Percentiles rank a stretch among this genome's conserved stretches.
phyloP scores from a whole-genome alignment of 2,888 invertebrate genomes.

The Coenonympha arcania region DNA sequence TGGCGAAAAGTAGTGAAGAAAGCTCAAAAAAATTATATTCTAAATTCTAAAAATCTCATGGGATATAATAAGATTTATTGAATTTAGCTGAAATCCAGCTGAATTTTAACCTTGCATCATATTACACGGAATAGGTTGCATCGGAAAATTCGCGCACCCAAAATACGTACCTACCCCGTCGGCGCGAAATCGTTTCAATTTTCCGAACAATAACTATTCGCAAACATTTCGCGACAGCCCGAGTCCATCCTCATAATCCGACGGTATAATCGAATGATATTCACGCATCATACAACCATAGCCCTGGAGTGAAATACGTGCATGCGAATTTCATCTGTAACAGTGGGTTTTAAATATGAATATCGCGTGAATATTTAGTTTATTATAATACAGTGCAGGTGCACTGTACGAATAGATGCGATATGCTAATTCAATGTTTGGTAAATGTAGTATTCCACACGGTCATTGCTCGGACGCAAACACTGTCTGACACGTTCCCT shows the following conservation, averaged over 20 bases:
- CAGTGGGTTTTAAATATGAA: neutral
- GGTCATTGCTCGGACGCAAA: conserved; percentile 25
- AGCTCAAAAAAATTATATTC: too few relatives aligned
- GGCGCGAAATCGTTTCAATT: conserved; percentile 26
- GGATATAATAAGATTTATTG: too few relatives aligned
- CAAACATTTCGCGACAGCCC: conserved; percentile 30
- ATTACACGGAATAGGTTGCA: conserved; percentile 1
- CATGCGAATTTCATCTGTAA: conserved; percentile 10
- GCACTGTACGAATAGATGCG: conserved; percentile 26
- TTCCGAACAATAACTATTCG: conserved; percentile 30
- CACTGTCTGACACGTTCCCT: conserved; percentile 22
- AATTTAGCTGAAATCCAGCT: too few relatives aligned
- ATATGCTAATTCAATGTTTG: conserved; percentile 50
- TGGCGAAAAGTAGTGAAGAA: too few relatives aligned
- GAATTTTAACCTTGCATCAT: neutral
- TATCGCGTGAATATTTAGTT: conserved; percentile 4
- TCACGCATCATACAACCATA: conserved; percentile 28
- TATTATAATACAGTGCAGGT: conserved; percentile 2
- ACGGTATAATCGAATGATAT: conserved; percentile 39
- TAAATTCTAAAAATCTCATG: too few relatives aligned
- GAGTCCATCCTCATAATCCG: conserved; percentile 38
- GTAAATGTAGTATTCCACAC: conserved; percentile 37
- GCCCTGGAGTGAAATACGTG: conserved; percentile 14
- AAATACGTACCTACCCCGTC: conserved; percentile 2
- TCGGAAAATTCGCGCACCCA: neutral